phyloP scores from a whole-genome alignment of 2,113 vertebrate species.

The Anser brachyrhynchus region DNA sequence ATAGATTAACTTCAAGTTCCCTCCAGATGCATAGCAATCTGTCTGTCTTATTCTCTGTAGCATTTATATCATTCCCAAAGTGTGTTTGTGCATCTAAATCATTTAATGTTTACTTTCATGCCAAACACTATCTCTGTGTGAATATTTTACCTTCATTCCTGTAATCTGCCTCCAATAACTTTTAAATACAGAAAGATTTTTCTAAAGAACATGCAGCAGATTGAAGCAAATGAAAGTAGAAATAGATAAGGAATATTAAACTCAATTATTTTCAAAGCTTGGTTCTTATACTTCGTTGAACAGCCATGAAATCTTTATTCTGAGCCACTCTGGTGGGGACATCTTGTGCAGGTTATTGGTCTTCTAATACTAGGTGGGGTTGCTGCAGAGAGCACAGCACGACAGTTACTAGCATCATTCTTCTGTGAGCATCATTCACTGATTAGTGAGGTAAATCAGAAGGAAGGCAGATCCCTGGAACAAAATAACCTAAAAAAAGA shows the following conservation, averaged over 20 bases:
- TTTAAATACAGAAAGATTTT: not conserved
- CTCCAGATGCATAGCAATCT: not conserved
- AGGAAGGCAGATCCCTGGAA: not conserved
- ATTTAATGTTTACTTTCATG: not conserved
- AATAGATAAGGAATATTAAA: not conserved
- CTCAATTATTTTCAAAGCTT: not conserved
- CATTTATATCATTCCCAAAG: not conserved
- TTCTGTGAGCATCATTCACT: not conserved
- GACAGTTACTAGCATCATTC: fast-evolving
- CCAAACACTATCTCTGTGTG: not conserved
- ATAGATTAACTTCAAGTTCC: not conserved
- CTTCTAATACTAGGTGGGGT: not conserved
- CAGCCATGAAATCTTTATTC: not conserved
- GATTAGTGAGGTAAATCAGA: not conserved
- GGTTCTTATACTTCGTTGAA: not conserved
- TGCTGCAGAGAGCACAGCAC: fast-evolving
- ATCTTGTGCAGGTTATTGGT: not conserved
- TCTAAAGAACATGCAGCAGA: not conserved
- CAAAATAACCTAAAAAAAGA: not conserved
- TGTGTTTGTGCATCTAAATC: not conserved
- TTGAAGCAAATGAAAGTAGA: not conserved
- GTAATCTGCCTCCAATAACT: not conserved
- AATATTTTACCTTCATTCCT: not conserved
- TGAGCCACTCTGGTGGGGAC: fast-evolving
- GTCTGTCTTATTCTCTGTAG: not conserved